Percentiles rank a stretch among this genome's conserved stretches.
Conservation (phyloP, 2,113 vertebrate genomes). For the Anolis sagrei region DNA sequence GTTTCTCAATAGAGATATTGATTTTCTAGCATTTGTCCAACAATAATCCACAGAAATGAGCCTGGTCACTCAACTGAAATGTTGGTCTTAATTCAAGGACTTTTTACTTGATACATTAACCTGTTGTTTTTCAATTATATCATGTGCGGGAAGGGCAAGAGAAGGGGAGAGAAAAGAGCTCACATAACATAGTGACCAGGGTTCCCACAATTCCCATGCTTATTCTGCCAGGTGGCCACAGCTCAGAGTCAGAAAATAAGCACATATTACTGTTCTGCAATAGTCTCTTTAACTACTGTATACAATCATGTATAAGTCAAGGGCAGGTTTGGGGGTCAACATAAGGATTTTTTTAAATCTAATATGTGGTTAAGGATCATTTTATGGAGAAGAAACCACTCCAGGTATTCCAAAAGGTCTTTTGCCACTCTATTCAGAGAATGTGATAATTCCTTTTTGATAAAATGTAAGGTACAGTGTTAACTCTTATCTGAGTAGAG, state of each 20-base stretch:
- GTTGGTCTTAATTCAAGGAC: conserved; percentile 58
- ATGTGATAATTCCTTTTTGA: too few relatives aligned
- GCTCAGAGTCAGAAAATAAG: too few relatives aligned
- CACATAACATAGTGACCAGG: neutral
- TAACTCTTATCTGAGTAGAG: too few relatives aligned
- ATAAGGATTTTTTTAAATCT: neutral
- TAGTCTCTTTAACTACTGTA: conserved; percentile 18
- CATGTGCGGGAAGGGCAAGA: conserved; percentile 41
- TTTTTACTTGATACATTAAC: conserved; percentile 55
- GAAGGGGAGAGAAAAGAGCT: neutral
- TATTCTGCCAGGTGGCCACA: too few relatives aligned
- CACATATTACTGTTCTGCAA: too few relatives aligned
- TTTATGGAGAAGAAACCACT: too few relatives aligned
- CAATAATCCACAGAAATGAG: conserved; percentile 67
- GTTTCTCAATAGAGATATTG: conserved; percentile 68
- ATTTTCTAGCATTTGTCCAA: conserved; percentile 75
- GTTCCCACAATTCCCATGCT: neutral
- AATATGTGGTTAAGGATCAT: too few relatives aligned
- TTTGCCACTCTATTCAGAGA: too few relatives aligned
- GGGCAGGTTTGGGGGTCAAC: too few relatives aligned
- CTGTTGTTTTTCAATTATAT: conserved; percentile 62
- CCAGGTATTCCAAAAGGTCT: too few relatives aligned
- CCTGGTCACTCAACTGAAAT: conserved; percentile 64
- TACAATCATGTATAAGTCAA: too few relatives aligned
- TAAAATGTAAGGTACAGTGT: too few relatives aligned